These are phyloP conservation scores for Urechis unicinctus DNA, from an alignment of 2,888 invertebrate species.

Conservation along the genomic window DNA sequence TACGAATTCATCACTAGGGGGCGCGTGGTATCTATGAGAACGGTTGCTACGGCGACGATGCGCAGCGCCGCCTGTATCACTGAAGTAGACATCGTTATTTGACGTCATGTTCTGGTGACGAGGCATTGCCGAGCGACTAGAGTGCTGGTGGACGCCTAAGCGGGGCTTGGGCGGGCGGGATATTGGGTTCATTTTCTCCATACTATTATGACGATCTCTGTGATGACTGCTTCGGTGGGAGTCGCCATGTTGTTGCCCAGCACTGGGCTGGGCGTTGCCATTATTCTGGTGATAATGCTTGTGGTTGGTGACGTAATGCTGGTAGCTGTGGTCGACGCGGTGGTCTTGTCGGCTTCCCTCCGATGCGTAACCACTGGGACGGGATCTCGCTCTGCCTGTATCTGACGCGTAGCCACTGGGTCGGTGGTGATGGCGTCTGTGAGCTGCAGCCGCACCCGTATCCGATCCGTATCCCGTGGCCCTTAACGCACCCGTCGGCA, in stretches of 20 bases:
- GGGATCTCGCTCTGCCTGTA: background rate
- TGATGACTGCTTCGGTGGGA: background rate
- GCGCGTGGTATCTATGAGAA: background rate
- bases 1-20: background rate
- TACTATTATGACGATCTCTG: background rate
- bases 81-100: background rate
- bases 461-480: background rate
- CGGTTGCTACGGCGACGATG: background rate
- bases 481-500: background rate
- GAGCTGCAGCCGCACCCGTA: background rate
- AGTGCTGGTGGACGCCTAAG: slow-evolving; percentile 19
- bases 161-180: slow-evolving; percentile 38
- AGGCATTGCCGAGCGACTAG: slow-evolving; percentile 6
- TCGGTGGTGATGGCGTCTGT: background rate
- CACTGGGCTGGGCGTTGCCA: too few species aligned
- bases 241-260: too few species aligned
- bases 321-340: background rate
- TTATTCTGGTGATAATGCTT: too few species aligned
- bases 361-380: slow-evolving; percentile 6
- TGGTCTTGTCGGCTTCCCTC: background rate
- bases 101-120: background rate
- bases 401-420: slow-evolving; percentile 8
- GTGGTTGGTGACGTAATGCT: background rate
- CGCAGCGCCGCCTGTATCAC: background rate
- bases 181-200: slow-evolving; percentile 26